phyloP scores from a whole-genome alignment of 2,888 invertebrate genomes.

The Apamea anceps region DNA sequence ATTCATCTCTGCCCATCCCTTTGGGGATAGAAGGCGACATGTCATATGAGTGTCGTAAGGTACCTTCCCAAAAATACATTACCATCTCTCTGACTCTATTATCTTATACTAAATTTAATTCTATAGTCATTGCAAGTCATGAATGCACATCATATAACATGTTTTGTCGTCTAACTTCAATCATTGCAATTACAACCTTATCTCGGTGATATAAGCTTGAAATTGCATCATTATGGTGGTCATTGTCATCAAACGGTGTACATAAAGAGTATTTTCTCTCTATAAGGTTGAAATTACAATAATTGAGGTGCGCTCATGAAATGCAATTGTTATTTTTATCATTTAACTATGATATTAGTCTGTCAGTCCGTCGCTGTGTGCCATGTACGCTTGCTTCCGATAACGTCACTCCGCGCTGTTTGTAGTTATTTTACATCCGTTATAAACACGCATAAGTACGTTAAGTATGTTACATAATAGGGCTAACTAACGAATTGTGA shows the following conservation, averaged over 20 bases:
- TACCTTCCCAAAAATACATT: background rate
- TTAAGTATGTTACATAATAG: constrained; percentile 15
- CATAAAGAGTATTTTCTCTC: too few relatives aligned
- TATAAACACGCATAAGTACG: constrained; percentile 24
- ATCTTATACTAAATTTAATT: background rate
- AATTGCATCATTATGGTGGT: background rate
- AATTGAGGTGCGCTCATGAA: background rate
- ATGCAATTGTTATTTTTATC: background rate
- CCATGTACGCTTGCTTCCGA: constrained; percentile 63
- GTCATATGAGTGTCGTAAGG: too few relatives aligned
- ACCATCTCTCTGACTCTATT: background rate
- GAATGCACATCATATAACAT: background rate
- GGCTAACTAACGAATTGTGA: background rate
- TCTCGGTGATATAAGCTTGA: background rate
- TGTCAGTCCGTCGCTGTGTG: constrained; percentile 52
- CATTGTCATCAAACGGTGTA: too few relatives aligned
- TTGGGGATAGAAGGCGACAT: too few relatives aligned
- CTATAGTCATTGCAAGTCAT: background rate
- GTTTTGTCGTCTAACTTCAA: background rate
- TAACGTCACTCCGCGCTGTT: constrained; percentile 23
- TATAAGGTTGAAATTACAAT: too few relatives aligned
- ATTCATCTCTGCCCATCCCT: too few relatives aligned
- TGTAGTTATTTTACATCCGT: constrained; percentile 35
- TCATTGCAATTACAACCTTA: background rate
- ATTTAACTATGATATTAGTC: background rate